These are phyloP conservation scores for Vanessa atalanta DNA, from an alignment of 1,140 invertebrate species.

Conservation along the genomic window DNA sequence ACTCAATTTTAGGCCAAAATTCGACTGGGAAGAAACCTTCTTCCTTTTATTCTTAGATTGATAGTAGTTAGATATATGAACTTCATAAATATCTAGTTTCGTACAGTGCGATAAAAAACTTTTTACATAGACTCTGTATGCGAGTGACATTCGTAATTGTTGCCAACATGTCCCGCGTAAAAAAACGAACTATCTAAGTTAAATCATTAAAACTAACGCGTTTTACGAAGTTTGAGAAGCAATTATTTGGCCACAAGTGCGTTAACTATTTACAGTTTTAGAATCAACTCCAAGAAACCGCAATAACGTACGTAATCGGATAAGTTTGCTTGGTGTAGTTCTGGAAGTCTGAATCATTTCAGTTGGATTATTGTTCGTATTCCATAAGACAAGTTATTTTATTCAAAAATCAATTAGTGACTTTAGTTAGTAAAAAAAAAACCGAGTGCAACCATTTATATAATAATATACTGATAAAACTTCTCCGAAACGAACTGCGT, in stretches of 20 bases:
- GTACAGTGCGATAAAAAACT: no score
- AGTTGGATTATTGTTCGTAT: neutral
- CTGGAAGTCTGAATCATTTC: neutral
- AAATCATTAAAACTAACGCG: neutral
- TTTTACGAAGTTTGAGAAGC: neutral
- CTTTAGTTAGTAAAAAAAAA: no score
- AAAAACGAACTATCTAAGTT: neutral
- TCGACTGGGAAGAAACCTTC: no score
- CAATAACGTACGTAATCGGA: conserved; percentile 13
- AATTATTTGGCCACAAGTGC: conserved; percentile 10
- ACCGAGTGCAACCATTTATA: no score
- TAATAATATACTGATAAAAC: no score
- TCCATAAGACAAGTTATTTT: neutral
- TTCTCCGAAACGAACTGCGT: no score
- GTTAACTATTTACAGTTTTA: conserved; percentile 18
- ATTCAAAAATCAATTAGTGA: neutral
- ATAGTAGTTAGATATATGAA: no score
- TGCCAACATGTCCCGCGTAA: no score
- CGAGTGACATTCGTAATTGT: neutral
- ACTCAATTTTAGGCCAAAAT: no score
- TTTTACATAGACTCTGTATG: no score
- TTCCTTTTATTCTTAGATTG: no score
- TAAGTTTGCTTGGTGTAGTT: neutral
- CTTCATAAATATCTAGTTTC: no score
- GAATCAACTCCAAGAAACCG: conserved; percentile 2